Evolutionary conservation across 1,140 invertebrate species (phyloP).

Genomic region (Orussus abietinus): DNA sequence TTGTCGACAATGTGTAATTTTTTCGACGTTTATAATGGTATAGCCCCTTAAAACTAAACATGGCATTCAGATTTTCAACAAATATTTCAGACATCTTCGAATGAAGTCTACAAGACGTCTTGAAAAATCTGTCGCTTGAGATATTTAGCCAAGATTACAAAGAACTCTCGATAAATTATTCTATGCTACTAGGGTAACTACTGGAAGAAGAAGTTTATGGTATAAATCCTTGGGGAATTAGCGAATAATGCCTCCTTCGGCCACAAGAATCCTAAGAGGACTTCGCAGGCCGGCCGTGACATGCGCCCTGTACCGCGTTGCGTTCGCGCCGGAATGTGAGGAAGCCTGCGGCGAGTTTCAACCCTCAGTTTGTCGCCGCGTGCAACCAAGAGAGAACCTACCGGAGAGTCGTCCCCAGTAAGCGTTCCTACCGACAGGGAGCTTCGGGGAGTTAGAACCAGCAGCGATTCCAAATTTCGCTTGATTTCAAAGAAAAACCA

Average conservation of each 20-base stretch:
- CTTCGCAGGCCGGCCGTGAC: constrained; percentile 13
- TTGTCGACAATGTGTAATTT: too few species aligned
- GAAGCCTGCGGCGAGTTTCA: constrained; percentile 32
- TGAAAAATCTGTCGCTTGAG: not conserved
- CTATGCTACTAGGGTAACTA: constrained; percentile 12
- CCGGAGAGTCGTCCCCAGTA: constrained; percentile 12
- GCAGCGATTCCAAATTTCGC: too few species aligned
- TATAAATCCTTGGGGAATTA: constrained; percentile 12
- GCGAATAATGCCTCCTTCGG: constrained; percentile 18
- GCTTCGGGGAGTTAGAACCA: constrained; percentile 15
- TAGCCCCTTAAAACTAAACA: too few species aligned
- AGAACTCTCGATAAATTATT: constrained; percentile 5
- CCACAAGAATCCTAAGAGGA: too few species aligned
- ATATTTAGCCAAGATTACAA: not conserved
- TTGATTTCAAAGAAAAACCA: constrained; percentile 20
- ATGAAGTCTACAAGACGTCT: not conserved
- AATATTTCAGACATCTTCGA: too few species aligned
- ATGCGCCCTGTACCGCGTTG: constrained; percentile 27
- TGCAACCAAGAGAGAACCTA: constrained; percentile 38
- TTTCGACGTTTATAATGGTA: too few species aligned
- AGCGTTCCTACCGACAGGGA: constrained; percentile 14
- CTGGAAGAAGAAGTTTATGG: constrained; percentile 14
- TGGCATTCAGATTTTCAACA: too few species aligned
- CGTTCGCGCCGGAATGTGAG: constrained; percentile 27
- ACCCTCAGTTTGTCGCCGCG: constrained; percentile 47